Evolutionary conservation across 37 sponge, comb jelly and placozoan genomes (phyloP).

Genomic region (Cliona cf. orientalis): DNA sequence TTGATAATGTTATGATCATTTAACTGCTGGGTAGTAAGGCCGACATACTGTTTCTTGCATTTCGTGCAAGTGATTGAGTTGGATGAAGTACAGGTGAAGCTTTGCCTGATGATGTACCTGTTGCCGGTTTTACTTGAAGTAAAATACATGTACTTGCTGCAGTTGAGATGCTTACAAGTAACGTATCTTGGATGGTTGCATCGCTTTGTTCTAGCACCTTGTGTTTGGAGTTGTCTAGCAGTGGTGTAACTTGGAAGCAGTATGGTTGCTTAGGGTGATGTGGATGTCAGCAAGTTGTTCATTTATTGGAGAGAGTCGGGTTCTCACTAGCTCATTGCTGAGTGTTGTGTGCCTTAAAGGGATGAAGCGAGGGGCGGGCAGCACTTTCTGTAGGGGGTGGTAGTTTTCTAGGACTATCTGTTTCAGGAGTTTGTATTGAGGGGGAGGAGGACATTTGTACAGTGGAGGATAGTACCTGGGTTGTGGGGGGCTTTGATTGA

Average conservation of each 20-base stretch:
- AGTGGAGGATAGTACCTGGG: no score
- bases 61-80: no score
- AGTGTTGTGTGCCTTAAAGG: conserved; percentile 1
- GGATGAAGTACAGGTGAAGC: no score
- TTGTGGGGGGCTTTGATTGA: no score
- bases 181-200: conserved; percentile 19
- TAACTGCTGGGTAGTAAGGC: no score
- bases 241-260: no score
- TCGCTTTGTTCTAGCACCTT: background rate
- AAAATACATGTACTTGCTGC: no score
- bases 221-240: background rate
- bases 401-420: background rate
- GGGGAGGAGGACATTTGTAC: no score
- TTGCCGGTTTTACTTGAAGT: no score
- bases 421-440: conserved; percentile 1
- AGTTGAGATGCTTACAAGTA: conserved; percentile 21
- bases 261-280: background rate
- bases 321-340: background rate
- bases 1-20: no score
- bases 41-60: no score
- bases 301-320: background rate
- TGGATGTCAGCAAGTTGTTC: conserved; percentile 7
- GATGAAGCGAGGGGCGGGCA: conserved; percentile 14
- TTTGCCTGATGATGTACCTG: no score
- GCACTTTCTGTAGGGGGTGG: background rate